Conservation (phyloP, 2,113 vertebrate species). For the Thinocorus orbignyianus region DNA sequence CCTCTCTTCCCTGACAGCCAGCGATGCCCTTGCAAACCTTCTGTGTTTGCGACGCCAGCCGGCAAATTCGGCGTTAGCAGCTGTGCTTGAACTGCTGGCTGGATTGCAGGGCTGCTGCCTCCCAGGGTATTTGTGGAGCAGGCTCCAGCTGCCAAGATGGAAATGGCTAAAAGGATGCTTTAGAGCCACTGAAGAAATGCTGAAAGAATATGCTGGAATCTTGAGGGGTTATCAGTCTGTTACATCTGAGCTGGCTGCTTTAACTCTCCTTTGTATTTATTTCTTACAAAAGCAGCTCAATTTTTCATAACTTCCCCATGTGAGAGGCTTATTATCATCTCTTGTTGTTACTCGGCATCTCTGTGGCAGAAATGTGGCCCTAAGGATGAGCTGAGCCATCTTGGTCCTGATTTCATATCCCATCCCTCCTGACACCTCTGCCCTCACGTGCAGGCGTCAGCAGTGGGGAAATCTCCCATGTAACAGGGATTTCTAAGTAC, state of each 20-base stretch:
- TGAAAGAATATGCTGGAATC: background rate
- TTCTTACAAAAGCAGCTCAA: background rate
- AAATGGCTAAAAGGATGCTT: background rate
- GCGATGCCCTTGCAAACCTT: background rate
- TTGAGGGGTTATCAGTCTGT: background rate
- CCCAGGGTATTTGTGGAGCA: background rate
- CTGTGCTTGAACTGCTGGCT: background rate
- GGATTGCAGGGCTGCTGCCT: background rate
- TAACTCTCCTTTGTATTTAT: background rate
- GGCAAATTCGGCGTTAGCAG: background rate
- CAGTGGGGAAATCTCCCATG: background rate
- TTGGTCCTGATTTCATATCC: rapidly evolving
- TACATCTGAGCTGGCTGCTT: background rate
- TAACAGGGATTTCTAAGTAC: background rate
- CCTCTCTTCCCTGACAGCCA: background rate
- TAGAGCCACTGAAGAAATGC: background rate
- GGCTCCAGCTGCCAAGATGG: background rate
- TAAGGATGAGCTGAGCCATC: background rate
- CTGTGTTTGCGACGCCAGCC: rapidly evolving
- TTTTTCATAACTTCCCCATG: background rate
- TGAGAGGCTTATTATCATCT: background rate
- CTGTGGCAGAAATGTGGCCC: background rate
- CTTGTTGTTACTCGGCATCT: background rate
- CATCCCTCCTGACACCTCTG: background rate
- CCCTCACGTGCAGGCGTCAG: background rate